Base-by-base conservation (phyloP, 2,113 vertebrate genomes). In the Hydrochoerus hydrochaeris region DNA sequence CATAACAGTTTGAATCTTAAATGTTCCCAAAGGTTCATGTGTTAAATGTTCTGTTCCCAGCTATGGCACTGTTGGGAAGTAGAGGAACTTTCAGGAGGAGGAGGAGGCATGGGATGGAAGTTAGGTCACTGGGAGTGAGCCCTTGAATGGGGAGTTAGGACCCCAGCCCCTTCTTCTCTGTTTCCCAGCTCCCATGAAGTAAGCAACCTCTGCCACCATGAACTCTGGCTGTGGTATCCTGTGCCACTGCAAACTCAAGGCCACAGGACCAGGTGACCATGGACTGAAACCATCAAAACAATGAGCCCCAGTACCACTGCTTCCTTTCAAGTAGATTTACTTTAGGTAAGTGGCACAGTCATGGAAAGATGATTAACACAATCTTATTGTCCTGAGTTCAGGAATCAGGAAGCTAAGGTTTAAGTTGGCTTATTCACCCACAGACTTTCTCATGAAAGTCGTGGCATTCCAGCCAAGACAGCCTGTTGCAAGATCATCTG, bases 371-470 rank as follows among this genome's bases (percentile, higher is more conserved):
- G 7, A 69, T 7, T 16, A n/a, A 26, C 30, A 28, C 58, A 49
- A 16, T 71, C 32, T 86, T 41, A 60, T 5, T 73, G 28, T 65
- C 24, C 54, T 9, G 24, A 5, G 63, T 71, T 88, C 63, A 83
- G 58, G 91, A 69, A 95, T 30, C 44, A 85, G 19, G 49, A 75
- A 77, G 87, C 10, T 82, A 41, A 95, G 75, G 13, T 19, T 95
- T 35, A 35, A 80, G 52, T 13, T 69, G 58, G 44, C 8, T 85
- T 71, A 41, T 1, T 77, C 32, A 62, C 35, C 46, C 60, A 92
- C 52, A 32, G 91, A 49, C 63, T 6, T 71, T 71, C 46, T 71
- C 35, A 2, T 16, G 2, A 2, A 85, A 83, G 44, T 44, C 46
- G 17, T 62, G 32, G 19, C 81, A 44, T 67, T 86, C n/a, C 24